These are phyloP conservation scores for Drosophila funebris DNA, from an alignment of 1,140 invertebrate species.

Conservation along the genomic window DNA sequence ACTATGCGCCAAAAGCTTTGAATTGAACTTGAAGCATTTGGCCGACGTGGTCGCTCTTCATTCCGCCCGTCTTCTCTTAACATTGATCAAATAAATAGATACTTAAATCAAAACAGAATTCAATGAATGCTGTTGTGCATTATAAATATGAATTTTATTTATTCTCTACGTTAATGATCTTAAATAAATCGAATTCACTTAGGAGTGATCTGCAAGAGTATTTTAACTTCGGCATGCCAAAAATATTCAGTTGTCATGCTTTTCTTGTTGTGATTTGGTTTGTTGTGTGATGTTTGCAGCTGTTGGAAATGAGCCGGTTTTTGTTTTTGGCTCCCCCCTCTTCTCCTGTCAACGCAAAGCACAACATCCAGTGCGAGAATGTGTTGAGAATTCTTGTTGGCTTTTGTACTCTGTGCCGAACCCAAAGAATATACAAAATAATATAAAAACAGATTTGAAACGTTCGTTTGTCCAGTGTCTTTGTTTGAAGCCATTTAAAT, in stretches of 20 bases:
- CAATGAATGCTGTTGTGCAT: slow-evolving; percentile 57
- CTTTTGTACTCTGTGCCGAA: background rate
- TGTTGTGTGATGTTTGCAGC: slow-evolving; percentile 53
- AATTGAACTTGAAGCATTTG: slow-evolving; percentile 3
- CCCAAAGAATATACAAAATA: background rate
- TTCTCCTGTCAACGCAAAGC: background rate
- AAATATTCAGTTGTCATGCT: slow-evolving; percentile 21
- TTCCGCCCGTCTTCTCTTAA: background rate
- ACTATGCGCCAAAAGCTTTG: slow-evolving; percentile 51
- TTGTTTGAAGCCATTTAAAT: background rate
- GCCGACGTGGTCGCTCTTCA: background rate
- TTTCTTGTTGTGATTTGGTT: slow-evolving; percentile 41
- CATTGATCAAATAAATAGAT: slow-evolving; percentile 41
- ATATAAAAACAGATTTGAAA: background rate
- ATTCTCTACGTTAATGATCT: background rate
- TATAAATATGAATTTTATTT: background rate
- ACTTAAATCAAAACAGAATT: slow-evolving; percentile 65
- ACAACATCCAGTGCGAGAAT: background rate
- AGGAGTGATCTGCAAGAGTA: background rate
- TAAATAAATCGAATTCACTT: slow-evolving; percentile 35
- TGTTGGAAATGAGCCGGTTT: slow-evolving; percentile 67
- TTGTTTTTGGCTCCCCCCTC: slow-evolving; percentile 1
- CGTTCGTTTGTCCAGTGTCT: background rate
- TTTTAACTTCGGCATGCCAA: background rate
- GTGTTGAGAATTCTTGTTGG: slow-evolving; percentile 4